Percentiles rank a stretch among this genome's conserved stretches.
phyloP scores from a whole-genome alignment of 2,888 invertebrate species.

The Ichneumoninae sp. region DNA sequence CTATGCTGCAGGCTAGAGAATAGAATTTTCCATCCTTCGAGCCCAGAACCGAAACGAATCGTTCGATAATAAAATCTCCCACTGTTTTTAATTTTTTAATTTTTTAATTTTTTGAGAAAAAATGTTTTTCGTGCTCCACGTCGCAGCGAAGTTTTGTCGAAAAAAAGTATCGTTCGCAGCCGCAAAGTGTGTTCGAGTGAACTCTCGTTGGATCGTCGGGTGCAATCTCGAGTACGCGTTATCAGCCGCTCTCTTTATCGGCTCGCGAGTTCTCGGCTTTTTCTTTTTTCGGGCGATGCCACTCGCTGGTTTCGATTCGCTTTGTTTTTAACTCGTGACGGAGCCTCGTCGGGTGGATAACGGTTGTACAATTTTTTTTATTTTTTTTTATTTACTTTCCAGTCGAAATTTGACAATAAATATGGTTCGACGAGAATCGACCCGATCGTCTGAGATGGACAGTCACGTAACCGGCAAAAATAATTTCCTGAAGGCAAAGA shows the following conservation, averaged over 20 bases:
- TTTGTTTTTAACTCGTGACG: not conserved
- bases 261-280: not conserved
- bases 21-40: not conserved
- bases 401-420: not conserved
- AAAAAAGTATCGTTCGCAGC: not conserved
- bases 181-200: not conserved
- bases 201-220: constrained; percentile 5
- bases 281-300: not conserved
- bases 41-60: not conserved
- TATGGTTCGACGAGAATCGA: not conserved
- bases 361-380: not conserved
- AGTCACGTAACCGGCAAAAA: not conserved
- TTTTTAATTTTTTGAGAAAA: not conserved
- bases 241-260: constrained; percentile 12
- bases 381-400: not conserved
- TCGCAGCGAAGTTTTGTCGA: not conserved
- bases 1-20: not conserved
- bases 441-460: not conserved
- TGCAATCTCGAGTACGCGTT: constrained; percentile 19
- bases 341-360: not conserved
- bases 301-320: not conserved
- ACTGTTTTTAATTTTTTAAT: not conserved
- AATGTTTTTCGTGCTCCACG: not conserved
- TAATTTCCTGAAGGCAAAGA: not conserved
- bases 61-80: not conserved